Evolutionary conservation across 2,797 vertebrate genomes (phyloP).

Genomic region (Enteromius anoplus): DNA sequence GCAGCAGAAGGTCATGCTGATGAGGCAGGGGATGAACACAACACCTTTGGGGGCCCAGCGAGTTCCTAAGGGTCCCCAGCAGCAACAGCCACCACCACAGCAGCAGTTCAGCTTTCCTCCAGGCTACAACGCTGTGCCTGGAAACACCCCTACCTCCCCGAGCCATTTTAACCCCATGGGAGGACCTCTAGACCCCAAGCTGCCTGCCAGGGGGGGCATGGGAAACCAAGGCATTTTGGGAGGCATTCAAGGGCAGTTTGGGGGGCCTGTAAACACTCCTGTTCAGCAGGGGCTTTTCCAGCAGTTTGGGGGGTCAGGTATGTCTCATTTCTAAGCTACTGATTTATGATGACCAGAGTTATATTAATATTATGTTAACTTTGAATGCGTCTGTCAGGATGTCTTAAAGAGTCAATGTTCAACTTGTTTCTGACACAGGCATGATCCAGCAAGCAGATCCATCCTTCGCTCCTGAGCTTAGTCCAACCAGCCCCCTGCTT

Average conservation of each 20-base stretch:
- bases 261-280: slow-evolving; percentile 77
- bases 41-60: slow-evolving; percentile 74
- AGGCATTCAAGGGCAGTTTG: slow-evolving; percentile 84
- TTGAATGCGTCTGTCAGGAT: background rate
- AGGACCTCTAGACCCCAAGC: slow-evolving; percentile 78
- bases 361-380: background rate
- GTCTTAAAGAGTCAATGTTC: background rate
- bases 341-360: background rate
- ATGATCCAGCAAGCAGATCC: slow-evolving; percentile 86
- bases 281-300: slow-evolving; percentile 91
- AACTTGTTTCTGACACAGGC: slow-evolving; percentile 71
- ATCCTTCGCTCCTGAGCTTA: slow-evolving; percentile 85
- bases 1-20: slow-evolving; percentile 91
- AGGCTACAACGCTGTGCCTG: slow-evolving; percentile 82
- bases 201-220: slow-evolving; percentile 78
- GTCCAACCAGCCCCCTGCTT: slow-evolving; percentile 89
- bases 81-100: slow-evolving; percentile 64
- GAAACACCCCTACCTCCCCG: slow-evolving; percentile 84
- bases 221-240: slow-evolving; percentile 84
- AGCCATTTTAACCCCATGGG: slow-evolving; percentile 82
- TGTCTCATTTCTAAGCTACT: slow-evolving; percentile 46
- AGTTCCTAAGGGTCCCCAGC: slow-evolving; percentile 68
- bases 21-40: slow-evolving; percentile 86
- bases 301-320: slow-evolving; percentile 88
- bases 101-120: slow-evolving; percentile 86